Evolutionary conservation across 2,797 vertebrate genomes (phyloP).

Genomic region (Alauda arvensis): DNA sequence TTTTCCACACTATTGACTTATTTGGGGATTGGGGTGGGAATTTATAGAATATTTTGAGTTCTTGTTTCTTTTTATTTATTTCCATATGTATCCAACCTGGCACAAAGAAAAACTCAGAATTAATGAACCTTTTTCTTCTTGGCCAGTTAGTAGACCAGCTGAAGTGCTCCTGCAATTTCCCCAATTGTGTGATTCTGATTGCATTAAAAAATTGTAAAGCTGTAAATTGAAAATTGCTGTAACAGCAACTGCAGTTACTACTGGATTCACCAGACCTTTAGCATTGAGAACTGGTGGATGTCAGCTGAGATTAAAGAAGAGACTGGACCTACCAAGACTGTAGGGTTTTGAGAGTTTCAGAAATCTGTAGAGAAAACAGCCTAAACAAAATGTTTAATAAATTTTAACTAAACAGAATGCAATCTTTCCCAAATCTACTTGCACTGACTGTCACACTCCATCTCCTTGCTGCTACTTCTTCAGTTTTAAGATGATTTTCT

Average conservation of each 20-base stretch:
- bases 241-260: background rate
- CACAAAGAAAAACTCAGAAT: background rate
- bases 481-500: constrained; percentile 27
- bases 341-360: background rate
- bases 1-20: background rate
- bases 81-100: background rate
- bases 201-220: background rate
- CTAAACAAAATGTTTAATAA: background rate
- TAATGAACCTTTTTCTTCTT: background rate
- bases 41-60: background rate
- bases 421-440: background rate
- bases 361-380: background rate
- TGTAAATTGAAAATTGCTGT: background rate
- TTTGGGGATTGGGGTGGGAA: background rate
- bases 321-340: background rate
- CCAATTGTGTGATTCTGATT: background rate
- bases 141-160: background rate
- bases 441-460: background rate
- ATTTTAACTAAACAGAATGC: background rate
- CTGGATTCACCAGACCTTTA: background rate
- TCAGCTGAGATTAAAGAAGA: background rate
- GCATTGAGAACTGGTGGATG: background rate
- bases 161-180: background rate
- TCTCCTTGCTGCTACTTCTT: background rate
- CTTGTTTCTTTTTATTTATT: background rate